Conservation (phyloP, 2,888 invertebrate genomes). For the Aporophyla nigra region DNA sequence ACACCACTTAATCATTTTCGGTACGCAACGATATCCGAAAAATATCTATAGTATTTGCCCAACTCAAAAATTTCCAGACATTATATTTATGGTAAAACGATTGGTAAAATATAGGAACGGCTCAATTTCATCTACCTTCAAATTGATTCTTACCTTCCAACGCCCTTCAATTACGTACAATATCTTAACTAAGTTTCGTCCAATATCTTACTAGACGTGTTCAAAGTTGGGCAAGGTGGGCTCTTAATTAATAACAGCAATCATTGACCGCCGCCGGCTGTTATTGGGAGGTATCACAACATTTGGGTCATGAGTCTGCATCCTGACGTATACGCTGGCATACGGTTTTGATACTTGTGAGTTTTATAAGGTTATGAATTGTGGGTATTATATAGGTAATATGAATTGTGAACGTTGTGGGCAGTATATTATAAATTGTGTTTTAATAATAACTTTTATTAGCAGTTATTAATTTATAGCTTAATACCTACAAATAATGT, state of each 20-base stretch:
- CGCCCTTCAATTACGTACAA: constrained; percentile 21
- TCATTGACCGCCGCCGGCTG: constrained; percentile 88
- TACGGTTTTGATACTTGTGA: constrained; percentile 73
- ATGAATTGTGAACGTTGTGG: not conserved
- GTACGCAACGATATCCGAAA: not conserved
- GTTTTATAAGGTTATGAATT: not conserved
- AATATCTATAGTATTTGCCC: not conserved
- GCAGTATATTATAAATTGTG: not conserved
- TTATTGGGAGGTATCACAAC: constrained; percentile 88
- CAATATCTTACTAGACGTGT: constrained; percentile 49
- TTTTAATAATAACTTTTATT: too few relatives aligned
- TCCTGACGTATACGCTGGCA: constrained; percentile 67
- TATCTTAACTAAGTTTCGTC: constrained; percentile 49
- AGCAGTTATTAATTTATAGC: too few relatives aligned
- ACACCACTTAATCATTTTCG: not conserved
- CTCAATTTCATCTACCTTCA: not conserved
- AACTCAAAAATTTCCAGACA: not conserved
- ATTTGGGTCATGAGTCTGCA: constrained; percentile 89
- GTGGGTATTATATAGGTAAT: too few relatives aligned
- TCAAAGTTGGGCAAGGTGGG: constrained; percentile 67
- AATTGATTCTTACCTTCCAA: constrained; percentile 11
- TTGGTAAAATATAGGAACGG: not conserved
- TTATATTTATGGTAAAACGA: not conserved
- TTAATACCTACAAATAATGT: too few relatives aligned
- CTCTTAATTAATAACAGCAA: constrained; percentile 83